Percentiles rank a stretch among this genome's conserved stretches.
These are phyloP conservation scores for Periophthalmodon schlosseri DNA, from an alignment of 2,113 vertebrate genomes.

Conservation along the genomic window DNA sequence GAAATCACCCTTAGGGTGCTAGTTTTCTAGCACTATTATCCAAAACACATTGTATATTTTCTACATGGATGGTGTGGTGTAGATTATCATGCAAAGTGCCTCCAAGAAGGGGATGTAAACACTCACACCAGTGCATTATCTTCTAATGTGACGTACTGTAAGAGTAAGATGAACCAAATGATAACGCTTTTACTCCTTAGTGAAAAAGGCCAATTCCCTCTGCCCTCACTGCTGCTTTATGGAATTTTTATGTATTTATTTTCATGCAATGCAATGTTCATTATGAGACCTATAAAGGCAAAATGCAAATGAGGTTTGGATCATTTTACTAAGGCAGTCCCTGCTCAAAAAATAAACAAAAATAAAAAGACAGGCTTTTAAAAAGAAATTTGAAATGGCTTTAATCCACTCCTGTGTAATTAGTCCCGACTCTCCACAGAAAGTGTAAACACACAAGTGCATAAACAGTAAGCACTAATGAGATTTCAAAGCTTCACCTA, in stretches of 20 bases:
- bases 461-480: constrained; percentile 52
- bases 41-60: no score
- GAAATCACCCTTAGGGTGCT: no score
- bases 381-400: constrained; percentile 34
- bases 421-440: constrained; percentile 41
- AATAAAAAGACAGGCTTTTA: constrained; percentile 3
- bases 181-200: neutral
- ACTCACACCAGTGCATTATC: neutral
- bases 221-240: neutral
- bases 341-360: constrained; percentile 4
- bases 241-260: neutral
- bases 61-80: neutral
- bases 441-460: constrained; percentile 41
- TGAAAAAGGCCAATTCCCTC: neutral
- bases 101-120: neutral
- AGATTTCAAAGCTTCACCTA: constrained; percentile 52
- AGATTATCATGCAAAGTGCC: no score
- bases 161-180: neutral
- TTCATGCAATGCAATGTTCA: neutral
- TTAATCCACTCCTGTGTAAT: constrained; percentile 54
- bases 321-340: constrained; percentile 21
- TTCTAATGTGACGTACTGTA: neutral
- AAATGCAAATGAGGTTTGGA: constrained; percentile 2
- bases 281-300: constrained; percentile 21
- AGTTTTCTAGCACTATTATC: no score